Base-by-base conservation (phyloP, 2,113 vertebrate genomes). In the Bujurquina vittata region DNA sequence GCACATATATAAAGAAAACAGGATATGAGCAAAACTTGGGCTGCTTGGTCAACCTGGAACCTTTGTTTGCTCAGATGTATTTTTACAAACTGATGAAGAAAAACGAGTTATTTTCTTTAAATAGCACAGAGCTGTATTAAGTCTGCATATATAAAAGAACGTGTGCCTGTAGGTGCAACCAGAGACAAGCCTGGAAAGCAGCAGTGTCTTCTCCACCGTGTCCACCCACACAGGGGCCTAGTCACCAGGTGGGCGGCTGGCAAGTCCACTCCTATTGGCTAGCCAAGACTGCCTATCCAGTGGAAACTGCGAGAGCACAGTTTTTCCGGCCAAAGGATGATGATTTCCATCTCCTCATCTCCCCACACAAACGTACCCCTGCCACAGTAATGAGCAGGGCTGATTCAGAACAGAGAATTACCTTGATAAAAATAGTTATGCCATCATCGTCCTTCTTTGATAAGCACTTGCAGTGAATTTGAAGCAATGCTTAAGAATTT, bases 191-290 rank as follows among this genome's bases (percentile, higher is more conserved):
- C 79, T 79, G 75, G 80, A 79, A 74, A 90, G 73, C 81, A 88
- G 87, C 86, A 75, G 63, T 26, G 82, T 88, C 78, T 88, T 90
- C 79, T 77, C 79, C 26, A 57, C 81, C 63, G 11, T 37, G 73
- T 84, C 86, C 89, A 17, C 92, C 87, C 88, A 91, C 92, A 87
- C 88, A 87, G 65, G 72, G 69, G 88, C 84, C 89, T 65, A 86
- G 91, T 93, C 90, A 91, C 84, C 85, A 88, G 88, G 93, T 93
- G 90, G 94, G 93, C 57, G 75, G 89, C 78, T 65, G 86, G 84
- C 74, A 76, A 31, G 83, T 69, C 74, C 82, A 18, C 75, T 80
- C 81, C 88, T 79, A 91, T 90, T 91, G 91, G 92, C 76, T 90
- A 72, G 87, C 77, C 52, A 80, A 85, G 81, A 85, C 87, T 57